Evolutionary conservation across 2,888 invertebrate genomes (phyloP).

Genomic region (Orthosia gothica): DNA sequence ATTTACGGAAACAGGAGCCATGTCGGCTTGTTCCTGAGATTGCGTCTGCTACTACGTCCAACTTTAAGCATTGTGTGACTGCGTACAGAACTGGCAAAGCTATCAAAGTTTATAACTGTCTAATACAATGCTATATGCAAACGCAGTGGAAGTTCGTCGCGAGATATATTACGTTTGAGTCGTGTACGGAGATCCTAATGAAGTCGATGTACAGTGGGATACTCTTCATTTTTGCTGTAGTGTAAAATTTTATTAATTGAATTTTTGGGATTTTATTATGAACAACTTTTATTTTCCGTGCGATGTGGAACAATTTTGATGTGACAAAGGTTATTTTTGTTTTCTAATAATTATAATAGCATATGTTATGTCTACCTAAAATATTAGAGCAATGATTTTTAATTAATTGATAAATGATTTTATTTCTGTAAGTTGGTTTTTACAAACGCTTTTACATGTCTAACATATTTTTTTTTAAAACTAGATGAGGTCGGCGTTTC

Average conservation of each 20-base stretch:
- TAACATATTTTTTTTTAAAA: no score
- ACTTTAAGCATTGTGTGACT: constrained; percentile 71
- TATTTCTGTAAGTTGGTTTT: no score
- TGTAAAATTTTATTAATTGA: neutral
- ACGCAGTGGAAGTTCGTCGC: constrained; percentile 72
- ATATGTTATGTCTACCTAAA: no score
- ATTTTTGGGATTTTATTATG: neutral
- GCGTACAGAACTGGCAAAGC: constrained; percentile 78
- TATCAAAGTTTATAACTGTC: constrained; percentile 85
- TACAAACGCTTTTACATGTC: no score
- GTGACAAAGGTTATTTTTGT: no score
- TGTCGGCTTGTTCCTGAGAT: constrained; percentile 72
- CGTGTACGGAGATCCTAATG: constrained; percentile 54
- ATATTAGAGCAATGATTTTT: no score
- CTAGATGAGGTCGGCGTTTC: no score
- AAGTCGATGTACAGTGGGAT: neutral
- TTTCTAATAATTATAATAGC: no score
- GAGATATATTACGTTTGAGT: constrained; percentile 65
- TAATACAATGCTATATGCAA: constrained; percentile 82
- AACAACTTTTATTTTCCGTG: no score
- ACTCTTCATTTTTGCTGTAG: neutral
- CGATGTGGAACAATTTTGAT: no score
- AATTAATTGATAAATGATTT: no score
- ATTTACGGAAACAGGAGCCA: constrained; percentile 66
- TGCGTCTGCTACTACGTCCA: constrained; percentile 70